Conservation (phyloP, 2,888 invertebrate species). For the Apocheima hispidaria region DNA sequence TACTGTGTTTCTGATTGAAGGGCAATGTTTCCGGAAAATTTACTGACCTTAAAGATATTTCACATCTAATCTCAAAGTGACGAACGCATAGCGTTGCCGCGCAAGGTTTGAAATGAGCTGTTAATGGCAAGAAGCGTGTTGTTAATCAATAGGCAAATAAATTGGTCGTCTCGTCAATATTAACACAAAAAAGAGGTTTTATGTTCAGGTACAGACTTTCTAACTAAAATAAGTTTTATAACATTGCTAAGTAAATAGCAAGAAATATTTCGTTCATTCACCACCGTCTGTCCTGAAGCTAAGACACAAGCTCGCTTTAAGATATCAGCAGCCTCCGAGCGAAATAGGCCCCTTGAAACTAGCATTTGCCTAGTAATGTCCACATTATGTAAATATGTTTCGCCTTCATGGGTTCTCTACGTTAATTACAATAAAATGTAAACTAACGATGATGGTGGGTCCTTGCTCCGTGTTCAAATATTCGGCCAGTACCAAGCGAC, state of each 20-base stretch:
- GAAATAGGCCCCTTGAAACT: constrained; percentile 45
- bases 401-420: constrained; percentile 44
- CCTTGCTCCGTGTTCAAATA: constrained; percentile 27
- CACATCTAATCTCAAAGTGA: too few species aligned
- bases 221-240: background rate
- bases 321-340: constrained; percentile 36
- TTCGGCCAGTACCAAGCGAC: constrained; percentile 20
- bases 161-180: too few species aligned
- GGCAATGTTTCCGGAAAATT: too few species aligned
- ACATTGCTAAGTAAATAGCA: background rate
- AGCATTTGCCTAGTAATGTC: constrained; percentile 50
- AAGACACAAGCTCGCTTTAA: constrained; percentile 28
- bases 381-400: constrained; percentile 56
- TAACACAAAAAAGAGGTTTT: too few species aligned
- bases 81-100: too few species aligned
- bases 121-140: too few species aligned
- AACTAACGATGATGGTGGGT: constrained; percentile 41
- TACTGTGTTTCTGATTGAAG: too few species aligned
- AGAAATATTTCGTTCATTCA: constrained; percentile 17
- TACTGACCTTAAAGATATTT: too few species aligned
- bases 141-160: too few species aligned
- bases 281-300: constrained; percentile 36
- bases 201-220: background rate
- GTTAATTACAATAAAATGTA: constrained; percentile 49
- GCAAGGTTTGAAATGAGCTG: too few species aligned